Base-by-base conservation (phyloP, 35 echinoderm and acorn worm genomes). In the Eucidaris tribuloides region DNA sequence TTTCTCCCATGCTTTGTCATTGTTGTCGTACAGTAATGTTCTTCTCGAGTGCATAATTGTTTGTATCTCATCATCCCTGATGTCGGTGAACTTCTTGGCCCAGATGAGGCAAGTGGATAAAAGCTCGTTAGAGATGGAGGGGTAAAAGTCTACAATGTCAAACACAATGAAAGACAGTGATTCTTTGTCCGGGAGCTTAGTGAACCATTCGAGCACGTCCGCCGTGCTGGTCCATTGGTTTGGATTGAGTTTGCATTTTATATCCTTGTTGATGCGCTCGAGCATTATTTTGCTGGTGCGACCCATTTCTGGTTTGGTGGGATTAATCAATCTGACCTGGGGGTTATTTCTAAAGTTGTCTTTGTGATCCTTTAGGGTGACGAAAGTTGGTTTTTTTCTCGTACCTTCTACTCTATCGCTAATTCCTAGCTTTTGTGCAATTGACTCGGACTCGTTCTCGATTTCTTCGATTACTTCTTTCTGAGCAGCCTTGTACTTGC, bases 141-240 rank as follows among this genome's bases (percentile, higher is more conserved):
- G 76, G 46, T 88, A 88, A 68, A 70, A 81, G 36, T 79, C 55
- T 2, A 88, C 66, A n/a, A 88, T 81, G 49, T 88, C 85, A 31
- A 88, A 88, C 5, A 81, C 77, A 6, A 88, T 46, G 5, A 81
- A 80, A 23, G 85, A 80, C 4, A 66, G 42, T 22, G 59, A 23
- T 18, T 78, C 29, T 37, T 87, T 87, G 3, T 62, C 50, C 11
- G 9, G 29, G 19, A 77, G 49, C 1, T 28, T 56, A 1, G 20
- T 68, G 57, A 88, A 80, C 76, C 85, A 81, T 1, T 80, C 37
- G n/a, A 88, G 32, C 30, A 88, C 85, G 0, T 31, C 35, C 0
- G 18, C 11, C 24, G 85, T 88, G 35, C 46, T 88, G 38, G 50
- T 79, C 85, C 76, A 88, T 70, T 88, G 85, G 58, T 88, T 88